phyloP scores from a whole-genome alignment of 2,888 invertebrate species.

The Mycalesis mineus region DNA sequence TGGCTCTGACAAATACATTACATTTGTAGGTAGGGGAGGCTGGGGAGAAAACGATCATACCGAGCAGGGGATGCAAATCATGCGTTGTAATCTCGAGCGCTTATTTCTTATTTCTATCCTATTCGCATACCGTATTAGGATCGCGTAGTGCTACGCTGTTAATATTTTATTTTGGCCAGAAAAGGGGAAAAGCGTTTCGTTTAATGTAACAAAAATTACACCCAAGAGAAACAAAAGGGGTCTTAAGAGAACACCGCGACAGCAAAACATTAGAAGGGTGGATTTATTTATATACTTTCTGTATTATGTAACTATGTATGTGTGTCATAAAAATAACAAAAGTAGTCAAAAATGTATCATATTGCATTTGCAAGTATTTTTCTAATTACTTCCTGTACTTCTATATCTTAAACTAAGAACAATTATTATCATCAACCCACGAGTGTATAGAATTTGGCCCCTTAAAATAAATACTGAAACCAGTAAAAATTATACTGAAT shows the following conservation, averaged over 20 bases:
- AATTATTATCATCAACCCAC: no score
- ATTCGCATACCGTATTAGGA: conserved; percentile 29
- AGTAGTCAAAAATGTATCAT: no score
- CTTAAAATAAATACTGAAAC: no score
- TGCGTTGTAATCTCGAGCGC: conserved; percentile 19
- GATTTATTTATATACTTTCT: no score
- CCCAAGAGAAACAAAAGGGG: conserved; percentile 15
- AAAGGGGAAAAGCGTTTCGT: conserved; percentile 20
- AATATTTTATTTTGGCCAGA: conserved; percentile 28
- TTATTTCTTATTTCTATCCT: conserved; percentile 27
- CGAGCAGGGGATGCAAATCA: conserved; percentile 30
- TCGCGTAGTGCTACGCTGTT: conserved; percentile 18
- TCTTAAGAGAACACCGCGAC: not conserved
- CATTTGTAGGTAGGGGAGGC: not conserved
- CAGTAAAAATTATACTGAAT: no score
- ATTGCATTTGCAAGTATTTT: no score
- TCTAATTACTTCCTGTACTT: no score
- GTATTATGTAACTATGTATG: no score
- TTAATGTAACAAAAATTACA: conserved; percentile 28
- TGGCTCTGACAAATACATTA: conserved; percentile 9
- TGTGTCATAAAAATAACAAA: no score
- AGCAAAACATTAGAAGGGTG: no score
- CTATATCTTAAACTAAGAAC: no score
- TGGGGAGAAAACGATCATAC: not conserved
- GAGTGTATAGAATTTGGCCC: no score